phyloP scores from a whole-genome alignment of 1,140 invertebrate species.

The Danaus melanippus region DNA sequence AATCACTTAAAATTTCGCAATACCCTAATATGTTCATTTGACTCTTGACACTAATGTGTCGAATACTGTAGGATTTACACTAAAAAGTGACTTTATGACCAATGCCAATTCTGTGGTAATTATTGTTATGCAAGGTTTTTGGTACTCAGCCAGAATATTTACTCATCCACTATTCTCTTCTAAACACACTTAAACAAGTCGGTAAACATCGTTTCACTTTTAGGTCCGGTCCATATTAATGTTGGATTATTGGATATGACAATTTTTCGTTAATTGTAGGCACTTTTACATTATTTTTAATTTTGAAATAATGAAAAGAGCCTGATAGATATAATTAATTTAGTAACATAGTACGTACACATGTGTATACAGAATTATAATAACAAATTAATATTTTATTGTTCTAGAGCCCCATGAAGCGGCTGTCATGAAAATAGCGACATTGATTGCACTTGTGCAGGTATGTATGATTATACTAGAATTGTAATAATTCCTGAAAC shows the following conservation, averaged over 20 bases:
- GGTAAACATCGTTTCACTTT: no score
- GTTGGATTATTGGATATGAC: no score
- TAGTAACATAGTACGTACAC: no score
- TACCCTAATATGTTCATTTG: conserved; percentile 10
- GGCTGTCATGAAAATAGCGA: conserved; percentile 67
- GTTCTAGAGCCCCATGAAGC: conserved; percentile 64
- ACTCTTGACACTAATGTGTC: conserved; percentile 24
- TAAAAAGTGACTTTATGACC: conserved; percentile 4
- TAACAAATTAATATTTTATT: conserved; percentile 19
- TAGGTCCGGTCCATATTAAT: no score
- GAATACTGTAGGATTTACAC: conserved; percentile 9
- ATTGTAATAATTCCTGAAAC: no score
- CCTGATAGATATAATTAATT: no score
- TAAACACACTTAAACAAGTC: no score
- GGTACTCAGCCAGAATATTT: no score
- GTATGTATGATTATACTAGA: conserved; percentile 23
- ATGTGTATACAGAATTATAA: not conserved
- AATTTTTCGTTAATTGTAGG: no score
- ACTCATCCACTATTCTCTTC: no score
- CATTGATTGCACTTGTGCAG: conserved; percentile 68
- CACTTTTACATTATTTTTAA: no score
- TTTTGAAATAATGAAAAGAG: no score
- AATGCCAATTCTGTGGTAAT: not conserved
- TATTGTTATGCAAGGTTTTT: conserved; percentile 1
- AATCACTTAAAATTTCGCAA: conserved; percentile 16